These are phyloP conservation scores for Meiosimyza decipiens DNA, from an alignment of 2,888 invertebrate species.

Conservation along the genomic window DNA sequence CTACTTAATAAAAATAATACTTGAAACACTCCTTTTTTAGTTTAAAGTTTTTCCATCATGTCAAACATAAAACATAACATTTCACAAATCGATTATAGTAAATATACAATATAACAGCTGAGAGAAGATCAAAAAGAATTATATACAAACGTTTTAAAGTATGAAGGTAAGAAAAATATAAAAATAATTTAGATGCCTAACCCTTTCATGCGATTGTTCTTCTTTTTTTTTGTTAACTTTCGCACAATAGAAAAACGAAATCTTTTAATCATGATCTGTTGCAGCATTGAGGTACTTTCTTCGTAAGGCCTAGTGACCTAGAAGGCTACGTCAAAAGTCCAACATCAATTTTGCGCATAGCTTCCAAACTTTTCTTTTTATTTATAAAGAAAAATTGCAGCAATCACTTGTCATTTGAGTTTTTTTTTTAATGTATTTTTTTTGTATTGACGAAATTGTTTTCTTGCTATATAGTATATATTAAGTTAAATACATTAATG, in stretches of 20 bases:
- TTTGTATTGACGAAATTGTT: background rate
- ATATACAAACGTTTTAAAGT: background rate
- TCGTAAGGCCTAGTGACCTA: constrained; percentile 57
- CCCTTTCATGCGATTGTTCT: no score
- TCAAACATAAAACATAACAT: background rate
- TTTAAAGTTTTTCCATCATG: background rate
- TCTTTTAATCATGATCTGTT: constrained; percentile 48
- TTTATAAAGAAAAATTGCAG: constrained; percentile 41
- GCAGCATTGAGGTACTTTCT: constrained; percentile 65
- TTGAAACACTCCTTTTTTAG: background rate
- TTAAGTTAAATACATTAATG: constrained; percentile 39
- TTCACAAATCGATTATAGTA: background rate
- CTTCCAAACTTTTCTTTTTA: constrained; percentile 41
- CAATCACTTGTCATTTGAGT: constrained; percentile 62
- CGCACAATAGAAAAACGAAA: background rate
- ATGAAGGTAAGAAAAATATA: background rate
- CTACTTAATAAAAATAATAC: background rate
- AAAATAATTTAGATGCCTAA: background rate
- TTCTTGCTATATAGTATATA: background rate
- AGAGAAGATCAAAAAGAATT: background rate
- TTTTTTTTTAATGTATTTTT: constrained; percentile 16
- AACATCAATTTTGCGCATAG: constrained; percentile 67
- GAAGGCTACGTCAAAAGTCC: constrained; percentile 58
- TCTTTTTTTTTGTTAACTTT: no score
- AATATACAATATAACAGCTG: background rate